Conservation (phyloP, 2,113 vertebrate species). For the Toxostoma redivivum region DNA sequence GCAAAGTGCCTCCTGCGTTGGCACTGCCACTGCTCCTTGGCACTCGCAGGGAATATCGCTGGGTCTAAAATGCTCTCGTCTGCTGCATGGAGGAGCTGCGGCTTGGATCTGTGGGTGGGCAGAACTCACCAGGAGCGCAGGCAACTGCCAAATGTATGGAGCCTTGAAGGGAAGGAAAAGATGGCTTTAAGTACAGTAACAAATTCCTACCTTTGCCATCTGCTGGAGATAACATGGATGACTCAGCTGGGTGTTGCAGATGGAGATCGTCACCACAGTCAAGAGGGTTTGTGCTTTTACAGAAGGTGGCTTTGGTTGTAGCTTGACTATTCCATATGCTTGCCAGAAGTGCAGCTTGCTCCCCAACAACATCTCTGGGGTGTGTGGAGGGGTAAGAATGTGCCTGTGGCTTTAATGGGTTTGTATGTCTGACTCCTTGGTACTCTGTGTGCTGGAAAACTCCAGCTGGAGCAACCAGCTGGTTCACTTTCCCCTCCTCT, state of each 20-base stretch:
- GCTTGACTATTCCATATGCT: background rate
- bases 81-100: background rate
- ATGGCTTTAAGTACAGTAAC: background rate
- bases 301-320: background rate
- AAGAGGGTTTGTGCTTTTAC: background rate
- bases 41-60: background rate
- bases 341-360: background rate
- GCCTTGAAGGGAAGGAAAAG: background rate
- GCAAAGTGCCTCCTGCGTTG: background rate
- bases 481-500: background rate
- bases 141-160: background rate
- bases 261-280: background rate
- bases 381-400: background rate
- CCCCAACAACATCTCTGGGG: background rate
- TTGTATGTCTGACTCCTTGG: background rate
- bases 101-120: background rate
- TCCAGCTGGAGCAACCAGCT: background rate
- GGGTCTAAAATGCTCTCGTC: background rate
- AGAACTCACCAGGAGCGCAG: background rate
- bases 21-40: background rate
- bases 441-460: background rate
- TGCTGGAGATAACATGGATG: background rate
- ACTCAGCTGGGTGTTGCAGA: background rate
- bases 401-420: background rate
- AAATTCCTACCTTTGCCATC: background rate